These are phyloP conservation scores for Urocynchramus pylzowi DNA, from an alignment of 2,113 vertebrate species.

Conservation along the genomic window DNA sequence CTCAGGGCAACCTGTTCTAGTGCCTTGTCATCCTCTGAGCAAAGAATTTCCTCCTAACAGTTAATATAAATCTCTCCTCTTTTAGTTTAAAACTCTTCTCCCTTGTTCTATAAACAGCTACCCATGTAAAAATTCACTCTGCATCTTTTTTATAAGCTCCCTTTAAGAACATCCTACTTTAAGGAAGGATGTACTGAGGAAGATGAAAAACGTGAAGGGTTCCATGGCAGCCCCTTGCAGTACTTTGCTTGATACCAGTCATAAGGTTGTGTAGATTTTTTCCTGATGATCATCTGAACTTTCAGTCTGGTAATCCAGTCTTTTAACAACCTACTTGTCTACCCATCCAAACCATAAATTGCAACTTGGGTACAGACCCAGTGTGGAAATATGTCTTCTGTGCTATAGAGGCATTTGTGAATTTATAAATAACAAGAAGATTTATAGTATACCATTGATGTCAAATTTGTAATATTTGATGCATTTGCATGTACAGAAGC, in stretches of 20 bases:
- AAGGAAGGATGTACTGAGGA: background rate
- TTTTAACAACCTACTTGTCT: background rate
- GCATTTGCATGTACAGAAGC: background rate
- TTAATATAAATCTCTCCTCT: background rate
- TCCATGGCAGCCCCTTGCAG: background rate
- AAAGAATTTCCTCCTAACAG: background rate
- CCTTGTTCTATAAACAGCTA: background rate
- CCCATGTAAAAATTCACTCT: background rate
- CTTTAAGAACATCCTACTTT: background rate
- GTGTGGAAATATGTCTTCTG: background rate
- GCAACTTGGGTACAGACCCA: background rate
- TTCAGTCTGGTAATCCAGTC: background rate
- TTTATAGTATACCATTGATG: background rate
- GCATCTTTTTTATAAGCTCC: background rate
- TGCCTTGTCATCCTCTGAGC: background rate
- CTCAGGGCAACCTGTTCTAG: background rate
- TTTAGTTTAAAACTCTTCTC: background rate
- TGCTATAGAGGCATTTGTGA: background rate
- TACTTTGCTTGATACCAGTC: background rate
- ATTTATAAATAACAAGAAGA: background rate
- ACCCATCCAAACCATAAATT: background rate
- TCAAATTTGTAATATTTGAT: background rate
- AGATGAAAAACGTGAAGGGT: background rate
- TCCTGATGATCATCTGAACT: background rate
- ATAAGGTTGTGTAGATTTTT: background rate